Conservation (phyloP, 2,113 vertebrate genomes). For the Gopherus flavomarginatus region DNA sequence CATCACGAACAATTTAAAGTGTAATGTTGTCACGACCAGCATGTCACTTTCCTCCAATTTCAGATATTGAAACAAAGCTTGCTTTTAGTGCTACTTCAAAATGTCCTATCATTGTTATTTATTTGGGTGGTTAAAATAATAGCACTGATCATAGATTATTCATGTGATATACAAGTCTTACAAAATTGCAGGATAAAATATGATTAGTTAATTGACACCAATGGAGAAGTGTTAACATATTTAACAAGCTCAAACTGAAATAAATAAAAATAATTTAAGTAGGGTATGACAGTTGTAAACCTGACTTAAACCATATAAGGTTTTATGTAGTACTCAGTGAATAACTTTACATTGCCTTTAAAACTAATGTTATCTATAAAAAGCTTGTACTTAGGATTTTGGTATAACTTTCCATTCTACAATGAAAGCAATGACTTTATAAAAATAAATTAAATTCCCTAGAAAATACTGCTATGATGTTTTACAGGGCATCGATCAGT, state of each 20-base stretch:
- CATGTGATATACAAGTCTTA: neutral
- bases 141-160: neutral
- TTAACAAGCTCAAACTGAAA: neutral
- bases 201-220: neutral
- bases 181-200: neutral
- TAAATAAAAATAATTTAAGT: neutral
- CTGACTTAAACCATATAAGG: neutral
- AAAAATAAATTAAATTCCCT: neutral
- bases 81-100: neutral
- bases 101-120: neutral
- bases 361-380: neutral
- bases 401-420: neutral
- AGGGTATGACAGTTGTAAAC: fast-evolving
- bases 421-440: neutral
- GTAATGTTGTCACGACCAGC: neutral
- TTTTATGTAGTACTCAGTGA: neutral
- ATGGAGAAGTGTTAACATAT: neutral
- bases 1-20: slow-evolving; percentile 36
- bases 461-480: neutral
- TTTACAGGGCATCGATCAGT: neutral
- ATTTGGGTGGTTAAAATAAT: neutral
- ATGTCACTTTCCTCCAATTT: neutral
- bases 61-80: neutral
- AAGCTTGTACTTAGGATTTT: neutral
- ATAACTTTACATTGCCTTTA: neutral